A percentile compares a stretch with the other conserved stretches of the same genome.
phyloP scores from a whole-genome alignment of 2,113 vertebrate genomes.

The Periophthalmodon schlosseri region DNA sequence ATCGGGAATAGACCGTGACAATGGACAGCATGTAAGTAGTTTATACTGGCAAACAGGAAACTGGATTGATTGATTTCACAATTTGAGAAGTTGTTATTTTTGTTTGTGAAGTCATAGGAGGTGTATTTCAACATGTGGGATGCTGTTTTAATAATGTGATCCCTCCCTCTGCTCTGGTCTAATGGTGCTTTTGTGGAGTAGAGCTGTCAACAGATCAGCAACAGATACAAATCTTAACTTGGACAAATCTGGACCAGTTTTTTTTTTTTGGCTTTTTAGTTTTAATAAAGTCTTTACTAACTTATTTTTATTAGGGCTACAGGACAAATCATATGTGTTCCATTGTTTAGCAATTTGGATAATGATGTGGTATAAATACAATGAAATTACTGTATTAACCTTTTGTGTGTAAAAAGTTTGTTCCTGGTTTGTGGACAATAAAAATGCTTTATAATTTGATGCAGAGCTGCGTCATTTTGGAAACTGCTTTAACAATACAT shows the following conservation, averaged over 20 bases:
- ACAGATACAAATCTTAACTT: background rate
- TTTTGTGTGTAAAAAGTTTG: no score
- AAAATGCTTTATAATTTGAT: no score
- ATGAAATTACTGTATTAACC: no score
- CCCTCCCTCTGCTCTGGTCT: background rate
- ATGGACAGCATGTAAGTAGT: background rate
- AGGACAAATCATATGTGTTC: no score
- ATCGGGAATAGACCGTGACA: background rate
- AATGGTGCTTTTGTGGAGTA: background rate
- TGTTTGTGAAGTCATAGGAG: conserved; percentile 1
- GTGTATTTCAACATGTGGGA: background rate
- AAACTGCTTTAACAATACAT: no score
- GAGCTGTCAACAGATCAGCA: background rate
- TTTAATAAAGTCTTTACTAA: no score
- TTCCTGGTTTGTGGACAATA: no score
- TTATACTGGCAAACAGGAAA: background rate
- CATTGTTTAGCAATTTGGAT: no score
- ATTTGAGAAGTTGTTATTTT: conserved; percentile 1
- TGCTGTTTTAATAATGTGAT: conserved; percentile 1
- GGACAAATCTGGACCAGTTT: background rate
- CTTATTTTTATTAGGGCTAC: no score
- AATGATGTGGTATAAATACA: no score
- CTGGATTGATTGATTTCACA: conserved; percentile 12
- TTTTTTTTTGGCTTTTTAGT: no score
- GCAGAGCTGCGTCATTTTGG: no score